Base-by-base conservation (phyloP, 1,140 invertebrate genomes). In the Hesperophylax magnus region DNA sequence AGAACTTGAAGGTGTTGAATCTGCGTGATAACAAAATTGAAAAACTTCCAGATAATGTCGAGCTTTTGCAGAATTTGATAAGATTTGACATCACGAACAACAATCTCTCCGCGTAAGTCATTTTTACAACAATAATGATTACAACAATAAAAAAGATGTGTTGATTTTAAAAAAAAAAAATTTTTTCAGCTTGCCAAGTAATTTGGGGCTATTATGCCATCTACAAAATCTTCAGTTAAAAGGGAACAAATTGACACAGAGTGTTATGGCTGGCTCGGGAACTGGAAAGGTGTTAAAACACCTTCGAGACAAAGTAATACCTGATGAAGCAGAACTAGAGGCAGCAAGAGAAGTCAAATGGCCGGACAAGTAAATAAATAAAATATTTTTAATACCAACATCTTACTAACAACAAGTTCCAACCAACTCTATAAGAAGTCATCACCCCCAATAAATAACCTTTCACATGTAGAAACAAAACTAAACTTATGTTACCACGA, bases 41-140 rank as follows among this genome's bases (percentile, higher is more conserved):
- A 84, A 85, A 89, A 60, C 86, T 98, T 61, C 96, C 96, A 0
- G 93, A 96, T 79, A 94, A 96, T 87, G 93, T 97, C 84, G 92
- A 93, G 31, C 86, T 93, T 76, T 86, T 97, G 39, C 92, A 95
- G 79, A 92, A 92, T 85, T 87, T 97, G 47, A 94, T 96, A 85
- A 91, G 95, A 82, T 90, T 98, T 31, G 96, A 98, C 89, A 85
- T 98, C 27, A 94, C 94, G 2, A 96, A 96, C 87, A 98, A 98
- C 86, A 92, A 92, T 85, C 87, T 97, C 80, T 92, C 93, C 82
- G 91, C 91, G 95, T 96, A 89, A 89, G 91, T 88, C 2, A 15
- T 65, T 20, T 47, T 47, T 14, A 47, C 6, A 14, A 47, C 0
- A 47, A 2, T 14, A 47, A 14, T 14, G 14, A 11, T 9, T 11